Base-by-base conservation (phyloP, 2,797 vertebrate genomes). In the Erithacus rubecula region DNA sequence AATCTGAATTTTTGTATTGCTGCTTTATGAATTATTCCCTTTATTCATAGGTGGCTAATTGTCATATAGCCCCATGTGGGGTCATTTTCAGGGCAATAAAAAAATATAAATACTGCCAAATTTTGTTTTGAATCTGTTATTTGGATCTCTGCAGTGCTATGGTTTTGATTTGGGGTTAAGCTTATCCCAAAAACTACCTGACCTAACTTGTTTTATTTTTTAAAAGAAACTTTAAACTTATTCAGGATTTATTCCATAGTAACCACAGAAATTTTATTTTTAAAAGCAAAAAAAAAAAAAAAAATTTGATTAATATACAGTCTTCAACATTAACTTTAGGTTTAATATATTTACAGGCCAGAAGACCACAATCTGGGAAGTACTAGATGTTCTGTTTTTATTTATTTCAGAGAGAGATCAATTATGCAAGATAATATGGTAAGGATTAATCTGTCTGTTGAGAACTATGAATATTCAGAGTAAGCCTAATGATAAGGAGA, bases 401-500 rank as follows among this genome's bases (percentile, higher is more conserved):
- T 69, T 87, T 71, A 41, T 59, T 94, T 87, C 58, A 70, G 55
- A 78, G 26, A 72, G 23, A 81, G 18, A 74, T 83, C 47, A 52
- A 2, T 77, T 41, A 90, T 78, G 62, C 37, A 78, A 51, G 67
- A 58, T 92, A 58, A 49, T 46, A 43, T 30, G 6, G 18, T 46
- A 22, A 24, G 58, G 43, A 78, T 87, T 90, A 89, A 71, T 83
- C 67, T 75, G 23, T 51, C 51, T 67, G 43, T 78, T 89, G 81
- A 87, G 70, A 84, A 51, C 15, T 72, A 84, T 84, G 83, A 92
- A 79, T 93, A 92, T 92, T 96, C 83, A 92, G 27, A 52, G 39
- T 58, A 78, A 90, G 36, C 43, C 26, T 90, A 83, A 89, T 41
- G 51, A 83, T 87, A 92, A 93, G 67, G 49, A 83, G 72, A 92